Evolutionary conservation across 2,797 vertebrate species (phyloP), one percentile per base, ranked within the genome.

Genomic region (Hephaestus fuliginosus): DNA sequence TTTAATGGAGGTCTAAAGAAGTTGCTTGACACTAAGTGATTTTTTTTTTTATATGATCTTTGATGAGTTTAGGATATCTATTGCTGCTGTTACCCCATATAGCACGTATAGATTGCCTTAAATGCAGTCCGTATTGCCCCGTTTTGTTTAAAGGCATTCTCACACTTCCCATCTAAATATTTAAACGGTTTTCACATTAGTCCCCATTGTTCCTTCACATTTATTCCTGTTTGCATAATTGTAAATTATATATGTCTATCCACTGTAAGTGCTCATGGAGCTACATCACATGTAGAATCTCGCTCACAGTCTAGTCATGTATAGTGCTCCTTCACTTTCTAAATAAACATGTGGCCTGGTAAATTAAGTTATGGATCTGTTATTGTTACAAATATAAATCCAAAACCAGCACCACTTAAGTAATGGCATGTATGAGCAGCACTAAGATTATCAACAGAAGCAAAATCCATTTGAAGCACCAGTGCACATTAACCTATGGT

Each of bases 1-100:
- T 67, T 70, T 77, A 74, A 58, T 64, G 73, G 71, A 67, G 49
- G 64, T 52, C 65, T 77, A 70, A 87, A 67, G 43, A 53, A 71
- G 18, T 41, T 46, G 49, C 76, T 74, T 70, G 25, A 55, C 25
- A 62, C 18, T 57, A 28, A 84, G 28, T 63, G 65, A 71, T 74
- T 72, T 67, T 80, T 61, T 61, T 33, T 33, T 33, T 33, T 33
- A 33, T 65, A 80, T 76, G 39, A 66, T 51, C 30, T 85, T 80
- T 67, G 63, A 83, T 83, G 53, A 71, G 28, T 63, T 85, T 28
- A 33, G 63, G 58, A 66, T 63, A 67, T 74, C 11, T 58, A 20
- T 52, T 76, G 65, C 49, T 62, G 55, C 52, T 72, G 58, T 83
- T 79, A 57, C 44, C 33, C 36, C 43, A 62, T 65, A 67, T 78